A percentile compares a stretch with the other conserved stretches of the same genome.
phyloP scores from a whole-genome alignment of 2,888 invertebrate genomes.

The Ochropacha duplaris region DNA sequence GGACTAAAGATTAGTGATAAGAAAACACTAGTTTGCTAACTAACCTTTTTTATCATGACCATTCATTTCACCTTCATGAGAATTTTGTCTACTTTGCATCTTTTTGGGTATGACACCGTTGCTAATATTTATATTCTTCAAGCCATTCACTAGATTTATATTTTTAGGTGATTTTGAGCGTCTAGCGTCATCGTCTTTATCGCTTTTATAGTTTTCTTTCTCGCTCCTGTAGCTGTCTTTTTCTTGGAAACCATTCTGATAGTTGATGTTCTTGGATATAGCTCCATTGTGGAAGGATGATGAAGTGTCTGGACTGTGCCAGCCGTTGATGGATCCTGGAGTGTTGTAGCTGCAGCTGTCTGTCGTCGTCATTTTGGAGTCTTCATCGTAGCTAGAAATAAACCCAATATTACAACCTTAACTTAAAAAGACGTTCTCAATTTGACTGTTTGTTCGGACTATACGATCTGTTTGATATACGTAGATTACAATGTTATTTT shows the following conservation, averaged over 20 bases:
- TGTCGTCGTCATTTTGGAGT: slow-evolving; percentile 84
- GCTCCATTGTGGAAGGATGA: slow-evolving; percentile 73
- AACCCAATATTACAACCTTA: not conserved
- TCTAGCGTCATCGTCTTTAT: slow-evolving; percentile 47
- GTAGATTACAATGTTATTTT: no score
- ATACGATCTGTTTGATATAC: no score
- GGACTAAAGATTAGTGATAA: not conserved
- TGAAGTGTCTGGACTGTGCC: slow-evolving; percentile 78
- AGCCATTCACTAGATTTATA: slow-evolving; percentile 70
- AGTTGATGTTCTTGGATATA: slow-evolving; percentile 68
- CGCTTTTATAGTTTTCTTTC: slow-evolving; percentile 32
- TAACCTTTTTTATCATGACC: slow-evolving; percentile 69
- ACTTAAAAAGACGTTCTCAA: no score
- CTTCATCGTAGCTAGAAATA: slow-evolving; percentile 74
- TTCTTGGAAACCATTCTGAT: slow-evolving; percentile 70
- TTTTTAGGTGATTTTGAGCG: slow-evolving; percentile 68
- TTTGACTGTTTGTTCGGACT: no score
- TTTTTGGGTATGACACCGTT: slow-evolving; percentile 72
- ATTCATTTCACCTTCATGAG: slow-evolving; percentile 64
- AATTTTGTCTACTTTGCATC: slow-evolving; percentile 65
- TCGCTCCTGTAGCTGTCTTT: slow-evolving; percentile 50
- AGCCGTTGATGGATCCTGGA: slow-evolving; percentile 82
- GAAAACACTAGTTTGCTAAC: not conserved
- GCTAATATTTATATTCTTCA: slow-evolving; percentile 72
- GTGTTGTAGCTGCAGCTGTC: slow-evolving; percentile 82